A percentile compares a stretch with the other conserved stretches of the same genome.
These are phyloP conservation scores for Leptopilina clavipes DNA, from an alignment of 1,140 invertebrate species.

Conservation along the genomic window DNA sequence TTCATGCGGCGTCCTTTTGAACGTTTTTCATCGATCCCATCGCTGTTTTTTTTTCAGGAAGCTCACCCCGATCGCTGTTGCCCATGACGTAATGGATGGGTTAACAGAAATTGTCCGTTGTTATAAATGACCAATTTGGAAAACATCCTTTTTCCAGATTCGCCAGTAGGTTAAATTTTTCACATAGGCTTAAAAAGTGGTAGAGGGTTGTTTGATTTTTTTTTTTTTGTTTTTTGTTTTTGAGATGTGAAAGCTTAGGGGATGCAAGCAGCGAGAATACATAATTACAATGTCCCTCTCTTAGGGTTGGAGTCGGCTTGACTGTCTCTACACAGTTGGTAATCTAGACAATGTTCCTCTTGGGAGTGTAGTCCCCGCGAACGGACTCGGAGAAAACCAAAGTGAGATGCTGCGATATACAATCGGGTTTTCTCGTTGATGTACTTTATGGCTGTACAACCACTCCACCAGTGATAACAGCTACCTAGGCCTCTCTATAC, in stretches of 20 bases:
- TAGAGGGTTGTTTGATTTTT: neutral
- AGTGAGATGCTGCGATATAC: constrained; percentile 44
- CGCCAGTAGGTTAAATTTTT: too few relatives aligned
- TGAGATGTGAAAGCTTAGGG: too few relatives aligned
- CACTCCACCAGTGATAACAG: constrained; percentile 8
- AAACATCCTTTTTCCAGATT: too few relatives aligned
- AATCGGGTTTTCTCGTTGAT: neutral
- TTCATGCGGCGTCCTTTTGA: constrained; percentile 32
- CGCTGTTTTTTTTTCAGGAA: neutral
- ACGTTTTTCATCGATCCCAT: constrained; percentile 13
- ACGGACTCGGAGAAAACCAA: constrained; percentile 43
- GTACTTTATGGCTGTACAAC: neutral
- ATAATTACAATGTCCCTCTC: constrained; percentile 59
- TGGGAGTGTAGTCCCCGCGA: constrained; percentile 38
- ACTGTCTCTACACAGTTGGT: constrained; percentile 49
- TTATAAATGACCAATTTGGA: constrained; percentile 48
- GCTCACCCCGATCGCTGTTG: neutral
- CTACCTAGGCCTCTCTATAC: neutral
- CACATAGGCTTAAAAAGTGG: too few relatives aligned
- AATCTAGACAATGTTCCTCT: constrained; percentile 54
- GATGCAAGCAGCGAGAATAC: constrained; percentile 54
- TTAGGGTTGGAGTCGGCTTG: constrained; percentile 46
- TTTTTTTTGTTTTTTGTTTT: too few relatives aligned
- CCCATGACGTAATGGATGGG: constrained; percentile 24
- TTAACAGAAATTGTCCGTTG: constrained; percentile 35